These are phyloP conservation scores for Jaculus jaculus DNA, from an alignment of 2,113 vertebrate genomes.

Conservation along the genomic window DNA sequence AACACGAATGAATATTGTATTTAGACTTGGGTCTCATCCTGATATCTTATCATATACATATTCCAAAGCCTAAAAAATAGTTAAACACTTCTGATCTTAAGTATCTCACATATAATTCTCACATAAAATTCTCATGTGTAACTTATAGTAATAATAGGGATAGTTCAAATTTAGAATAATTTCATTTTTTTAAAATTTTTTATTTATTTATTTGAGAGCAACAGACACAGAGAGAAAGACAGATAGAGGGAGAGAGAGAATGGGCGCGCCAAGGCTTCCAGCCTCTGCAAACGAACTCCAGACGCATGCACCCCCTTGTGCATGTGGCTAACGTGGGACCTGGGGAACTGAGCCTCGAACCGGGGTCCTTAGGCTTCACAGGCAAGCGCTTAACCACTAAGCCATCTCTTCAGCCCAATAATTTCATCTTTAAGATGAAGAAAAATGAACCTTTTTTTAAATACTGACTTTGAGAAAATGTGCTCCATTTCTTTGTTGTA, in stretches of 20 bases:
- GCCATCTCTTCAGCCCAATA: too few species aligned
- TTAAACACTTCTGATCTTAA: not conserved
- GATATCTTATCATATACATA: not conserved
- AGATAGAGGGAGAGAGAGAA: too few species aligned
- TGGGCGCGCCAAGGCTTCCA: too few species aligned
- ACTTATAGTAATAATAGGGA: conserved; percentile 7
- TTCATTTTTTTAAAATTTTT: too few species aligned
- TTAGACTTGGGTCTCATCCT: not conserved
- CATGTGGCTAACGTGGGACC: too few species aligned
- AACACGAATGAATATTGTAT: not conserved
- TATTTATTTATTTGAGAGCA: too few species aligned
- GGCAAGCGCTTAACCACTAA: too few species aligned
- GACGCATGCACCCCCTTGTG: too few species aligned
- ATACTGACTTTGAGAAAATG: conserved; percentile 40
- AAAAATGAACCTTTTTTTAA: not conserved
- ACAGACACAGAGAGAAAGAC: too few species aligned
- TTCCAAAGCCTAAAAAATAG: not conserved
- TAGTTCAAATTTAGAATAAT: conserved; percentile 2
- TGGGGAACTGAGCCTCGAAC: too few species aligned
- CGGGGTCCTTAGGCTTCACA: too few species aligned
- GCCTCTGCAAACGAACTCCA: too few species aligned
- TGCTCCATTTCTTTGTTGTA: conserved; percentile 33
- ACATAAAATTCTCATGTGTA: not conserved
- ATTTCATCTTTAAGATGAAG: conserved; percentile 38
- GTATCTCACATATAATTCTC: not conserved